phyloP scores from a whole-genome alignment of 2,888 invertebrate genomes.

The Torymus tubicola region DNA sequence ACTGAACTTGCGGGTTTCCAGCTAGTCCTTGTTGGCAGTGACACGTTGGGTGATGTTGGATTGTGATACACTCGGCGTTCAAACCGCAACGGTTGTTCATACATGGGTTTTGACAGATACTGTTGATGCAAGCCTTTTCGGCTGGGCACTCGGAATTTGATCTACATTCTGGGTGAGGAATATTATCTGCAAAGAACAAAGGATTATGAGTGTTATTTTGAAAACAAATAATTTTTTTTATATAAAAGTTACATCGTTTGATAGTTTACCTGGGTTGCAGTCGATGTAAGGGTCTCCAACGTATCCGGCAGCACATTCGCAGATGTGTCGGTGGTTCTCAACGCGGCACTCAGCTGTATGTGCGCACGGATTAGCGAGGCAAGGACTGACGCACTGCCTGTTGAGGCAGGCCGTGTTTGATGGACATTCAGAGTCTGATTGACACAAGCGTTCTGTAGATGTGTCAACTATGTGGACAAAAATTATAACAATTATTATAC shows the following conservation, averaged over 20 bases:
- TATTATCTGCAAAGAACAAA: slow-evolving; percentile 71
- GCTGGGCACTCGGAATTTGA: slow-evolving; percentile 86
- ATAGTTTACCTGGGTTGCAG: slow-evolving; percentile 79
- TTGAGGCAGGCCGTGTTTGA: slow-evolving; percentile 85
- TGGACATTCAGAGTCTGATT: slow-evolving; percentile 84
- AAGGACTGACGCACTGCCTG: slow-evolving; percentile 87
- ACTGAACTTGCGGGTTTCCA: slow-evolving; percentile 90
- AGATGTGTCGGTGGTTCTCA: slow-evolving; percentile 85
- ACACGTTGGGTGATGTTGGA: slow-evolving; percentile 88
- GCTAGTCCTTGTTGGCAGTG: slow-evolving; percentile 90
- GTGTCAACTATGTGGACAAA: slow-evolving; percentile 50
- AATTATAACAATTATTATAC: not conserved
- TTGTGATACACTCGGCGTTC: slow-evolving; percentile 87
- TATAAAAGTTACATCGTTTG: not conserved
- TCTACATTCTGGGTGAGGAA: slow-evolving; percentile 82
- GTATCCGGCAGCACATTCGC: slow-evolving; percentile 85
- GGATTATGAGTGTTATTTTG: slow-evolving; percentile 15
- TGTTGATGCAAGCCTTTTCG: slow-evolving; percentile 88
- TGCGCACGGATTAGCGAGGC: slow-evolving; percentile 86
- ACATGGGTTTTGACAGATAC: slow-evolving; percentile 90
- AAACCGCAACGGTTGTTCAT: slow-evolving; percentile 88
- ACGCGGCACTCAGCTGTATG: slow-evolving; percentile 87
- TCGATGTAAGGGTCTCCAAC: slow-evolving; percentile 89
- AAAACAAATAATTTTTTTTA: not conserved
- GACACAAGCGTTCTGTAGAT: slow-evolving; percentile 80